Evolutionary conservation across 2,113 vertebrate genomes (phyloP), one percentile per base, ranked within the genome.

Genomic region (Strix aluco): DNA sequence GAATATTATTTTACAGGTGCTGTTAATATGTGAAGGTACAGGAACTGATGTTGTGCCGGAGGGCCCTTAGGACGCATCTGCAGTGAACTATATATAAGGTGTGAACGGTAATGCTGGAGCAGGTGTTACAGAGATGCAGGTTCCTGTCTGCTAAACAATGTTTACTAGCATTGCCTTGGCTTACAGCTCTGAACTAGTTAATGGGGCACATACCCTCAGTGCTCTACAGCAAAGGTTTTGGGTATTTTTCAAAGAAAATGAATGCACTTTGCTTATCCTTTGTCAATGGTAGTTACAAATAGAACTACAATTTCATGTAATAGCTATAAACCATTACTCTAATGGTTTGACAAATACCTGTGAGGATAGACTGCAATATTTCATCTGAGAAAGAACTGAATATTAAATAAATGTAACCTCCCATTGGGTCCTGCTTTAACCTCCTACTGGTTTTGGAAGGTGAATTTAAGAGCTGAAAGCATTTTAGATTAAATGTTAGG

Each of bases 381-480:
- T 98, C 95, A 97, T 96, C 96, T 79, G 96, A 97, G 98, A 98
- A 98, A 97, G 94, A 95, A 92, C 97, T 97, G 98, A 98, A 98
- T 98, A 98, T 98, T 98, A 98, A 98, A 98, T 98, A 98, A 98
- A 98, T 98, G 95, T 97, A 98, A 96, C 98, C 97, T 98, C 97
- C 98, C 97, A 96, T 96, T 71, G 97, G 98, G 97, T 97, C 93
- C 87, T 95, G 86, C 94, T 97, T 98, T 98, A 98, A 98, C 97
- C 98, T 97, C 96, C 97, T 97, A 89, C 97, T 98, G 96, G 83
- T 98, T 98, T 98, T 97, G 96, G 97, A 98, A 96, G 96, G 94
- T 90, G 95, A 97, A 97, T 98, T 98, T 97, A 97, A 94, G 96
- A 98, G 97, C 96, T 97, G 97, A 98, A 98, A 98, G 96, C 98